Base-by-base conservation (phyloP, 2,113 vertebrate genomes). In the Oceanodroma tethys region DNA sequence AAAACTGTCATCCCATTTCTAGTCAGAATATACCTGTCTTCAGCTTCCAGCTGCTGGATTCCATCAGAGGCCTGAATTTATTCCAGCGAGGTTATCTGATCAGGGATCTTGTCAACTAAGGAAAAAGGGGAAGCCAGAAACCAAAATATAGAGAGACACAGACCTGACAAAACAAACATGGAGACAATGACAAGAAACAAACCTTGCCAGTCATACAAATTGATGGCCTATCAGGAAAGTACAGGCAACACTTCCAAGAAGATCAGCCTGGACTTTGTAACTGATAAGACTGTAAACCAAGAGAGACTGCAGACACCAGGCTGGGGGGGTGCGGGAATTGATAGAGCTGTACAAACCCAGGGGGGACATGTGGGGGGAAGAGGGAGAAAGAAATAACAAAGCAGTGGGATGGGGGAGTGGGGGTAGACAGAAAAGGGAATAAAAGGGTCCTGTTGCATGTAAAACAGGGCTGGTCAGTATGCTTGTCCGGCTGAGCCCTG, bases 241-340 rank as follows among this genome's bases (percentile, higher is more conserved):
- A 62, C 47, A 55, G 36, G 42, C 32, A 43, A 22, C 5, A 3
- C n/a, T 74, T 67, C 30, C 53, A 74, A 26, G 21, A 55, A 81
- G 26, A 68, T 36, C n/a, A 92, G 7, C 47, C 30, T 36, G 12
- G n/a, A 56, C 32, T 82, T 88, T 65, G 56, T 27, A 70, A 30
- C 42, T 18, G 45, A 12, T 42, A 71, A 52, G 48, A 26, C 13
- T 50, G 16, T 53, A 72, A 65, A 88, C 6, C 21, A 88, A 43
- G 66, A 40, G 30, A 50, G 19, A 29, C 5, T 0, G 1, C 23
- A 38, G 52, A 67, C 9, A 13, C 16, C 0, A 0, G 10, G 6
- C 30, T 76, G 32, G 11, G 71, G 9, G 43, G 14, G 6, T 71
- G 11, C 4, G 7, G 36, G 22, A 40, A 40, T 21, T 10, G 2